These are phyloP conservation scores for Cydia splendana DNA, from an alignment of 1,140 invertebrate genomes.

Conservation along the genomic window DNA sequence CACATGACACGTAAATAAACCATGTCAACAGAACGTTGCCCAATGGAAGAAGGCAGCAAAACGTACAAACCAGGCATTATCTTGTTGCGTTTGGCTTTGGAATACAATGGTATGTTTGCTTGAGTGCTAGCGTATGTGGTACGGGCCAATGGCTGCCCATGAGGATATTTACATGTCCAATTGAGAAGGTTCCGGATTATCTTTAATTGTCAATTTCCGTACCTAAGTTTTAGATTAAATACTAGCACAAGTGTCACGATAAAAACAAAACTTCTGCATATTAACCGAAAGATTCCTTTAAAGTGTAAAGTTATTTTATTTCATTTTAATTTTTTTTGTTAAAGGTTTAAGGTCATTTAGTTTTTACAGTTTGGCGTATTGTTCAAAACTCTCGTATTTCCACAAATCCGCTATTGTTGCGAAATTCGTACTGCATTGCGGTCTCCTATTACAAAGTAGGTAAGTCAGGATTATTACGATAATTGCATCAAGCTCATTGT, in stretches of 20 bases:
- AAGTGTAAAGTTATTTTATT: no score
- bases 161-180: constrained; percentile 6
- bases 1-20: constrained; percentile 10
- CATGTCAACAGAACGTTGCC: constrained; percentile 18
- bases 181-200: neutral
- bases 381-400: neutral
- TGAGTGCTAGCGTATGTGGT: neutral
- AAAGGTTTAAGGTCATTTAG: neutral
- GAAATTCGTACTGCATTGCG: neutral
- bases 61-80: neutral
- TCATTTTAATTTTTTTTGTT: no score
- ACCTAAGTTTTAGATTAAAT: neutral
- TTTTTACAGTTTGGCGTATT: neutral
- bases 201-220: neutral
- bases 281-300: no score
- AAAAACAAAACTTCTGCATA: no score
- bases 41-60: neutral
- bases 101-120: neutral
- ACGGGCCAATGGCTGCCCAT: neutral
- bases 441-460: constrained; percentile 3
- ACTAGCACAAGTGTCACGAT: no score
- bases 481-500: constrained; percentile 1
- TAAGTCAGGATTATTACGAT: constrained; percentile 15
- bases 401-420: neutral
- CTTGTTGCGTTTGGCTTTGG: neutral